These are phyloP conservation scores for Sebastes elongatus DNA, from an alignment of 2,797 vertebrate species.

Conservation along the genomic window DNA sequence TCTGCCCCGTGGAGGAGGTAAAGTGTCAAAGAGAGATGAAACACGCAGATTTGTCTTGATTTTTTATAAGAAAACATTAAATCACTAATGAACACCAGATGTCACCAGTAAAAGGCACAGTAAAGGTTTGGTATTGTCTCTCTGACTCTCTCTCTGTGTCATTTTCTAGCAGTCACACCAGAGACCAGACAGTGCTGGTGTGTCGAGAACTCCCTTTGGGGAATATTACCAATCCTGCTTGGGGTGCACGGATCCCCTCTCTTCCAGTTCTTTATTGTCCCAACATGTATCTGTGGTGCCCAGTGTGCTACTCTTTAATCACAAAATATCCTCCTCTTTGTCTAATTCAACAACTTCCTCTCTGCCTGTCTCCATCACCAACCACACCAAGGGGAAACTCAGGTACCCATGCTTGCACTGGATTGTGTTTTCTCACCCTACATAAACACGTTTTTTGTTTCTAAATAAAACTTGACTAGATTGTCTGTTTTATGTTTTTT, in stretches of 20 bases:
- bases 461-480: neutral
- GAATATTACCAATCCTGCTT: slow-evolving; percentile 80
- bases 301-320: slow-evolving; percentile 85
- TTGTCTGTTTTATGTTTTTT: neutral
- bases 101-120: neutral
- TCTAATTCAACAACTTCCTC: slow-evolving; percentile 51
- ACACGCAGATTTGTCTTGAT: neutral
- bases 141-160: neutral
- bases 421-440: neutral
- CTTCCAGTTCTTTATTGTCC: slow-evolving; percentile 23
- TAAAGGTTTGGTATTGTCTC: neutral
- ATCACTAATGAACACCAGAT: neutral
- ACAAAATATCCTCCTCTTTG: slow-evolving; percentile 53
- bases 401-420: slow-evolving; percentile 48
- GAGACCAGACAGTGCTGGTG: slow-evolving; percentile 35
- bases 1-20: slow-evolving; percentile 68
- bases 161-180: slow-evolving; percentile 57
- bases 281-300: slow-evolving; percentile 84
- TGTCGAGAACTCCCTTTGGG: slow-evolving; percentile 63
- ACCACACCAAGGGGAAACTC: slow-evolving; percentile 88
- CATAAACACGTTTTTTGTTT: neutral
- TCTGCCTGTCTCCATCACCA: slow-evolving; percentile 84
- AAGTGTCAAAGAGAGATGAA: neutral
- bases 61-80: neutral
- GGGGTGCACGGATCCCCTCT: slow-evolving; percentile 8